Evolutionary conservation across 2,888 invertebrate genomes (phyloP), one percentile per base, ranked within the genome.

Genomic region (Drosophila testacea): DNA sequence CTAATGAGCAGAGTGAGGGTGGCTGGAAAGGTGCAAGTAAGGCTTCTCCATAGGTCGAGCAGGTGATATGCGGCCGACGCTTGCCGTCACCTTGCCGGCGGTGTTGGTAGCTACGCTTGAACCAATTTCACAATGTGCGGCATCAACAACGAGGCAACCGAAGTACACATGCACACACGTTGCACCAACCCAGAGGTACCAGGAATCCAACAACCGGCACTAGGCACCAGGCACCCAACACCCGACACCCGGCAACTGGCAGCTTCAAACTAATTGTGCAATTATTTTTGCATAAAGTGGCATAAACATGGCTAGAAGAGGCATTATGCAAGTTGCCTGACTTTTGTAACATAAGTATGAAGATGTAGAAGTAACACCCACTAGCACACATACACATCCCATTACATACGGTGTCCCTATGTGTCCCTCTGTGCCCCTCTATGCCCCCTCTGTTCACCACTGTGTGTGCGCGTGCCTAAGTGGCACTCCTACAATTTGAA

Each of bases 231-330:
- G 62, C 61, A 22, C 22, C 13, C 39, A 9, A 10, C 39, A 57
- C 7, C 64, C n/a, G 51, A 51, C 67, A 68, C 61, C 79, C 69
- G 70, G 69, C 77, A 72, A 71, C 73, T 71, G 77, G 79, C 83
- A 88, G 82, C 89, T 88, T 85, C 89, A 91, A 91, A 91, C 91
- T 91, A 91, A 91, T 91, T 91, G 91, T 91, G 91, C 91, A 91
- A 91, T 91, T 91, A 91, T 91, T 91, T 91, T 91, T 89, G 89
- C 91, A 91, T 91, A 91, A 91, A 91, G 91, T 91, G 91, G 91
- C 90, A 91, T 91, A 91, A 91, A 91, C 91, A 91, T 90, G 84
- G 83, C 87, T 88, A 88, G 91, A 88, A 91, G 90, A 83, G 90
- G 87, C 89, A 90, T 90, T 87, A 90, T 90, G 88, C 86, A 85